These are phyloP conservation scores for Mycteria americana DNA, from an alignment of 2,797 vertebrate species.

Conservation along the genomic window DNA sequence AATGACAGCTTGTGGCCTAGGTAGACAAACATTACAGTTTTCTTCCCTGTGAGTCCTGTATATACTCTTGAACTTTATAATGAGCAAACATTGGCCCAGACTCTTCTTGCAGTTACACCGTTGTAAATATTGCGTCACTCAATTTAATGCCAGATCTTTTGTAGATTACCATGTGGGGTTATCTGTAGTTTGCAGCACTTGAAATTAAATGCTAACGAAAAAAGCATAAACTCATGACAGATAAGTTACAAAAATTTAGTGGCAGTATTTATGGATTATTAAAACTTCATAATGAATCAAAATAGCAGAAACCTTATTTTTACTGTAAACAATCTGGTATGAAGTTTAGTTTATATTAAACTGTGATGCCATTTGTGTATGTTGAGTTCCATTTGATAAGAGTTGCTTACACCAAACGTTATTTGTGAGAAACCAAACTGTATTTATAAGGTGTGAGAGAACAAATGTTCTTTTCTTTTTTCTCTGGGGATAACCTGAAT, in stretches of 20 bases:
- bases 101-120: neutral
- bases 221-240: neutral
- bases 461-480: neutral
- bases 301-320: neutral
- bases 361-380: neutral
- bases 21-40: neutral
- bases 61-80: neutral
- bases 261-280: neutral
- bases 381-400: neutral
- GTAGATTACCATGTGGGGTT: neutral
- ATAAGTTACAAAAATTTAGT: neutral
- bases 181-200: neutral
- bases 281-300: neutral
- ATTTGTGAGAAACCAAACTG: neutral
- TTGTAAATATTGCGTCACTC: neutral
- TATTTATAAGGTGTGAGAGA: neutral
- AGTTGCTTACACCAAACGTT: neutral
- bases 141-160: neutral
- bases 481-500: neutral
- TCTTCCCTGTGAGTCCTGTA: neutral
- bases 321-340: neutral
- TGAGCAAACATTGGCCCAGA: neutral
- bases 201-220: neutral
- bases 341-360: neutral
- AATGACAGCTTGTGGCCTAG: neutral